A percentile compares a stretch with the other conserved stretches of the same genome.
Conservation (phyloP, 2,888 invertebrate genomes). For the Campoplex nolae region DNA sequence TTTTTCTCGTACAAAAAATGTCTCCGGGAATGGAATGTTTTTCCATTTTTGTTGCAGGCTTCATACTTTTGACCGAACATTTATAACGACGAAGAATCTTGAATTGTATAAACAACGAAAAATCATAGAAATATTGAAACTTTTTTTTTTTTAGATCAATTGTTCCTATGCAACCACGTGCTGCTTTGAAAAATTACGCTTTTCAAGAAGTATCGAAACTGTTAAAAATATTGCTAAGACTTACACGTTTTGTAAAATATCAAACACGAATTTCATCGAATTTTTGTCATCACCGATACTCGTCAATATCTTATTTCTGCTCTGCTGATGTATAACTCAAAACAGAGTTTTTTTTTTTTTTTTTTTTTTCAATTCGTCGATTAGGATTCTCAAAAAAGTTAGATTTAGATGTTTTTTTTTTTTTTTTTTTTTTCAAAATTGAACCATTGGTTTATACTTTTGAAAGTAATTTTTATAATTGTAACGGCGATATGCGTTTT, state of each 20-base stretch:
- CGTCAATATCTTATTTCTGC: neutral
- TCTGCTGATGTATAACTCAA: neutral
- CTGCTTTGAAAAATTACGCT: neutral
- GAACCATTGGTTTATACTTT: constrained; percentile 10
- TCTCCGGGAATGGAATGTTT: neutral
- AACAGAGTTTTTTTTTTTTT: neutral
- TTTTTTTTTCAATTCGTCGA: neutral
- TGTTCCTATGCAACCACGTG: neutral
- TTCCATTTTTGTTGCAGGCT: neutral
- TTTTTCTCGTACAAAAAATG: neutral
- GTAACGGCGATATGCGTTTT: constrained; percentile 12
- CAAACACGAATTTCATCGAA: neutral
- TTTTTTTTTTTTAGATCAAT: neutral
- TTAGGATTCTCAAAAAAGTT: neutral
- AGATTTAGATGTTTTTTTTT: neutral
- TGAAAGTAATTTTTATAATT: neutral
- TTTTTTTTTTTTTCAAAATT: neutral
- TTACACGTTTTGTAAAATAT: neutral
- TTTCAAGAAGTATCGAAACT: neutral
- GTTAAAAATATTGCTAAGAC: neutral
- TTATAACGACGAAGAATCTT: neutral
- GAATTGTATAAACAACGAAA: neutral
- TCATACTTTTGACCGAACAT: neutral
- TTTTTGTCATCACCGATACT: neutral
- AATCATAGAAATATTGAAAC: neutral